Conservation (phyloP, 2,888 invertebrate species). For the Acanthoscelides obtectus region DNA sequence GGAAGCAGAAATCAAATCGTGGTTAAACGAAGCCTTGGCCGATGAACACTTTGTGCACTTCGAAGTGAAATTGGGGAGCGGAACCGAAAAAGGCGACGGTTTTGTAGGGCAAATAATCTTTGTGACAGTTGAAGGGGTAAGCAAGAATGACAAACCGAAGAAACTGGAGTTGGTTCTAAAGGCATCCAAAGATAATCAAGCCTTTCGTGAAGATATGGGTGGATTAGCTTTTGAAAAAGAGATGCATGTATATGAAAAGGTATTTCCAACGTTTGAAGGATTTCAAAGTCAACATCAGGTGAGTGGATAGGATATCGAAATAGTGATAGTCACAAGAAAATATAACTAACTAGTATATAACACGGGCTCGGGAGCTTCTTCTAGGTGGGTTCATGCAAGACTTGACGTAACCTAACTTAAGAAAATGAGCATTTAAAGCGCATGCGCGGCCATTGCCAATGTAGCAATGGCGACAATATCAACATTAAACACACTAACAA, state of each 20-base stretch:
- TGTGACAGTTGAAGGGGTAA: not conserved
- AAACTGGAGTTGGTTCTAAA: not conserved
- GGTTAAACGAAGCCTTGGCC: not conserved
- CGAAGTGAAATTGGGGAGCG: not conserved
- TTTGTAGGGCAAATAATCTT: not conserved
- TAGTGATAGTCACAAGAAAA: too few species aligned
- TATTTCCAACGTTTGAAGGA: conserved; percentile 1
- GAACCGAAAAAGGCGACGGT: not conserved
- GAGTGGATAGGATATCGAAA: too few species aligned
- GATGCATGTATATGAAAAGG: not conserved
- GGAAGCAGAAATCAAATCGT: not conserved
- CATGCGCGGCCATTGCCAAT: too few species aligned
- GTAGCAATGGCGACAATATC: too few species aligned
- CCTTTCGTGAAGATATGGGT: not conserved
- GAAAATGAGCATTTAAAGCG: too few species aligned
- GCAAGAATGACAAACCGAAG: not conserved
- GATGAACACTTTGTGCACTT: not conserved
- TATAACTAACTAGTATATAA: too few species aligned
- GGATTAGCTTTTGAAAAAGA: not conserved
- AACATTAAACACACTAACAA: too few species aligned
- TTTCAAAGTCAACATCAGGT: not conserved
- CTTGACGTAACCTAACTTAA: too few species aligned
- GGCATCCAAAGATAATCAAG: not conserved
- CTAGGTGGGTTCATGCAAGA: too few species aligned
- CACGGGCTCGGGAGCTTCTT: too few species aligned